Evolutionary conservation across 2,797 vertebrate species (phyloP).

Genomic region (Enteromius trimaculatus): DNA sequence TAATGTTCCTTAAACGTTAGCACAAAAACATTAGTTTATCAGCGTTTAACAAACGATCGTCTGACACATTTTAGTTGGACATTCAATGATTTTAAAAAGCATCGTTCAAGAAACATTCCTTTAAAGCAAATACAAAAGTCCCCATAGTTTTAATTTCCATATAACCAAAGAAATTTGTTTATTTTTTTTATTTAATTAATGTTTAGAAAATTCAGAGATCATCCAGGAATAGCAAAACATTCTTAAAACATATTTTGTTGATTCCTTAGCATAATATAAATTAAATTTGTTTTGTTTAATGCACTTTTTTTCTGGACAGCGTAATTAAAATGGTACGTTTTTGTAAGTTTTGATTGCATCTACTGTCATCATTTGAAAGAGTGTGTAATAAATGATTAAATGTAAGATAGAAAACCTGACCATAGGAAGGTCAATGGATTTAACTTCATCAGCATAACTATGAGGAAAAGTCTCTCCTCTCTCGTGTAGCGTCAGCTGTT

Average conservation of each 20-base stretch:
- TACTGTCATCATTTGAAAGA: not conserved
- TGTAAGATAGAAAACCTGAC: not conserved
- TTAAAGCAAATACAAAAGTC: not conserved
- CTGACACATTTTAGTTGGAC: not conserved
- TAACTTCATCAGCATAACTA: conserved; percentile 29
- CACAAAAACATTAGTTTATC: not conserved
- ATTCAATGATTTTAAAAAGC: not conserved
- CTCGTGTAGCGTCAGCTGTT: conserved; percentile 59
- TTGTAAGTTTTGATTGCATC: not conserved
- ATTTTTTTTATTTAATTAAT: not conserved
- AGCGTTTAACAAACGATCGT: not conserved
- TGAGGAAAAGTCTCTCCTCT: conserved; percentile 35
- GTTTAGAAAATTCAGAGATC: not conserved
- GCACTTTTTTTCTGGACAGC: not conserved
- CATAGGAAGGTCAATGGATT: conserved; percentile 39
- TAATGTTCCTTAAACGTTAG: not conserved
- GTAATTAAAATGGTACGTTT: not conserved
- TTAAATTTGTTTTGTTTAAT: no score
- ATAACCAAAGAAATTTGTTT: not conserved
- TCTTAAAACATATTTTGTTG: not conserved
- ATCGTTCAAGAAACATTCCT: not conserved
- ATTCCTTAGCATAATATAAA: not conserved
- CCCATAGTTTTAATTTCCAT: not conserved
- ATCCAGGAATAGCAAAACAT: not conserved
- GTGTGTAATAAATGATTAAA: not conserved